Evolutionary conservation across 2,113 vertebrate genomes (phyloP).

Genomic region (Clarias magur): DNA sequence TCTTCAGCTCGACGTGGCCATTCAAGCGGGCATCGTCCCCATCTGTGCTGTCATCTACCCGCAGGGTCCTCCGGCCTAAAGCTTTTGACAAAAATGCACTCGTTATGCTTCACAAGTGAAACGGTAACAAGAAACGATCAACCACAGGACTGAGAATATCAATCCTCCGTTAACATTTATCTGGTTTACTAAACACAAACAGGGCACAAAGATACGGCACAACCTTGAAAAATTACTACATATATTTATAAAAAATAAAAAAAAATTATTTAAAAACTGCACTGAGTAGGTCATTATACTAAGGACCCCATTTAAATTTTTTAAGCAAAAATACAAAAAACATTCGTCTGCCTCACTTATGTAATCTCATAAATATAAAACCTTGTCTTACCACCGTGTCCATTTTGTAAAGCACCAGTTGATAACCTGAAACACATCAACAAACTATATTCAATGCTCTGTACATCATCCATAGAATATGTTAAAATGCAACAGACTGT

Average conservation of each 20-base stretch:
- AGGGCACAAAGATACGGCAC: background rate
- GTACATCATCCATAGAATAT: background rate
- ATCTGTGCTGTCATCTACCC: constrained; percentile 85
- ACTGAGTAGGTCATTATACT: background rate
- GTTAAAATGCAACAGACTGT: background rate
- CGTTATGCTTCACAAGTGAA: background rate
- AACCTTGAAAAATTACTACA: background rate
- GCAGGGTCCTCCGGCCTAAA: constrained; percentile 87
- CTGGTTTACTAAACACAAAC: background rate
- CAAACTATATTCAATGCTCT: background rate
- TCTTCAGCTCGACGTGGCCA: constrained; percentile 92
- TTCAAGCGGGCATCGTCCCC: constrained; percentile 92
- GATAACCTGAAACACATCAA: constrained; percentile 80
- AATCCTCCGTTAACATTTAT: too few species aligned
- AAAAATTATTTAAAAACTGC: background rate
- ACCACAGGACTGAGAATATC: background rate
- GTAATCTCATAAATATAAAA: background rate
- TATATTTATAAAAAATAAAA: too few species aligned
- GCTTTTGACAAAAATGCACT: constrained; percentile 41
- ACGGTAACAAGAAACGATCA: background rate
- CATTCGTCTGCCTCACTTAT: background rate
- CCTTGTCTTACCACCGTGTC: constrained; percentile 78
- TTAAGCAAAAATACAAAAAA: background rate
- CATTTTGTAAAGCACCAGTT: constrained; percentile 91
- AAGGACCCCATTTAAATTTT: background rate